Conservation (phyloP, 1,140 invertebrate species). For the Triops longicaudatus region DNA sequence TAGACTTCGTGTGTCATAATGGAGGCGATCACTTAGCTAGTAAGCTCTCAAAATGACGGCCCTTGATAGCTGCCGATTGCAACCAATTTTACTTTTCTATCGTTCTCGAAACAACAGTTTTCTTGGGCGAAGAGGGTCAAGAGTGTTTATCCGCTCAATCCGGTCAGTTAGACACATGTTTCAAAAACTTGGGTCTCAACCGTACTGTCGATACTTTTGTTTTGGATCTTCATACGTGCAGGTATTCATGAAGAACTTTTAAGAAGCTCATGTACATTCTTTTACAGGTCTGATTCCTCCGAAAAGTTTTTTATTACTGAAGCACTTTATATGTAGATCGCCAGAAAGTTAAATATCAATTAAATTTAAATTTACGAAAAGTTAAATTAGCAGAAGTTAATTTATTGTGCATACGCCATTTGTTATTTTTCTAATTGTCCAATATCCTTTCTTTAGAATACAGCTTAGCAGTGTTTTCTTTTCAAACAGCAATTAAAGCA, state of each 20-base stretch:
- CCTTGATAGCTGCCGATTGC: background rate
- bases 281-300: background rate
- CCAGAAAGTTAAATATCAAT: no score
- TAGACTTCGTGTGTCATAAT: conserved; percentile 62
- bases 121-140: conserved; percentile 27
- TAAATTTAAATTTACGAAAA: no score
- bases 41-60: conserved; percentile 41
- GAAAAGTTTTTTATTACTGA: no score
- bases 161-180: background rate
- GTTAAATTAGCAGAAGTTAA: no score
- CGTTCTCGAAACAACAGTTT: conserved; percentile 58
- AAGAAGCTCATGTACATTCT: background rate
- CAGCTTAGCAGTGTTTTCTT: no score
- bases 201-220: background rate
- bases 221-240: background rate
- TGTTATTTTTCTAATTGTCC: no score
- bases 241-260: background rate
- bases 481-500: no score
- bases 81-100: conserved; percentile 32
- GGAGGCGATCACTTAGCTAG: conserved; percentile 70
- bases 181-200: background rate
- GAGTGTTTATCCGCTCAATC: background rate
- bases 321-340: no score
- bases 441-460: no score
- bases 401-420: no score